Evolutionary conservation across 2,113 vertebrate genomes (phyloP).

Genomic region (Rhinogobius similis): DNA sequence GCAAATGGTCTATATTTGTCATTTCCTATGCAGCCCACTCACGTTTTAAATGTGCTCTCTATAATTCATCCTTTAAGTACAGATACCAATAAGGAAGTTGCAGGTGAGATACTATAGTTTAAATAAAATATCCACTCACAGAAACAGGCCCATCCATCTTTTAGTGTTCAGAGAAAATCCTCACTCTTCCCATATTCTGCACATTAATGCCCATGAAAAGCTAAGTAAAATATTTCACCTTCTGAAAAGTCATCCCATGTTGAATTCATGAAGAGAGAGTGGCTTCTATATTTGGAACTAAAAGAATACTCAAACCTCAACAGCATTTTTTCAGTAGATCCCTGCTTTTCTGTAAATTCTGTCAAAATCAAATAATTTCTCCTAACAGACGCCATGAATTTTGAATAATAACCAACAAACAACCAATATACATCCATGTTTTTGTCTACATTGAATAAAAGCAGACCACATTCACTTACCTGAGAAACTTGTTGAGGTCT

Average conservation of each 20-base stretch:
- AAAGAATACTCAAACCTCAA: neutral
- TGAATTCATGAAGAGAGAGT: neutral
- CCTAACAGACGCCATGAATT: neutral
- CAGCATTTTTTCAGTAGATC: neutral
- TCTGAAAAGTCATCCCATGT: neutral
- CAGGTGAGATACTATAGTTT: neutral
- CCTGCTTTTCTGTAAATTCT: neutral
- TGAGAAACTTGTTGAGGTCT: conserved; percentile 98
- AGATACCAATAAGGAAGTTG: neutral
- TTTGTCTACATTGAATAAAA: neutral
- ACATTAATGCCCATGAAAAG: neutral
- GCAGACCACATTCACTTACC: conserved; percentile 68
- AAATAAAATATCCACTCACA: conserved; percentile 15
- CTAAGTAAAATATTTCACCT: neutral
- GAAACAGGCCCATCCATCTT: conserved; percentile 17
- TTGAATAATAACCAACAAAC: neutral
- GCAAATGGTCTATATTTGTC: neutral
- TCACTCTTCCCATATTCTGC: neutral
- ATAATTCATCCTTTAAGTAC: conserved; percentile 4
- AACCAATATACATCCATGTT: no score
- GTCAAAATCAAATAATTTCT: neutral
- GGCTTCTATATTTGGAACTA: neutral
- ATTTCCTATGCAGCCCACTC: neutral
- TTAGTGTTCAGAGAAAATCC: neutral
- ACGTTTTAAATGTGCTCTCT: neutral